Conservation (phyloP, 2,888 invertebrate species). For the Aphidoletes aphidimyza region DNA sequence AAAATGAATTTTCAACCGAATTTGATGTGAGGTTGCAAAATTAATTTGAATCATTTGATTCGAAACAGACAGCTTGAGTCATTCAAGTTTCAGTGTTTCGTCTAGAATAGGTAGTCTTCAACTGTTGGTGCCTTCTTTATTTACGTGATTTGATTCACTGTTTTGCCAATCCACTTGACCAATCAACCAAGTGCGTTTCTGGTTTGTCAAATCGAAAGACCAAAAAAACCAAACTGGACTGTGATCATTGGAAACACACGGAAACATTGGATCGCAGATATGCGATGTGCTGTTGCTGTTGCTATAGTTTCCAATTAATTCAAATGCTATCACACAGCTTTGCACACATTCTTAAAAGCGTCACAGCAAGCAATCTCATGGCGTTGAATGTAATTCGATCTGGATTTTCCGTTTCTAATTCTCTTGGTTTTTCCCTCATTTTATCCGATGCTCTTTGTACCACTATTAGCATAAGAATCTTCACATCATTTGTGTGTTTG, state of each 20-base stretch:
- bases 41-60: no score
- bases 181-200: slow-evolving; percentile 10
- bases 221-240: no score
- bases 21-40: no score
- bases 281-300: not conserved
- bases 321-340: not conserved
- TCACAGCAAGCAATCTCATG: not conserved
- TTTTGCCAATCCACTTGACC: not conserved
- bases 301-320: not conserved
- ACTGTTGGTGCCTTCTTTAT: no score
- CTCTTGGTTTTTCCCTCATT: not conserved
- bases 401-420: not conserved
- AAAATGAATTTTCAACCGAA: no score
- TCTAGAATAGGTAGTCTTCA: no score
- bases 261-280: not conserved
- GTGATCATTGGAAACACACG: not conserved
- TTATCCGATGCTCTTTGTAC: not conserved
- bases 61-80: no score
- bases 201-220: not conserved
- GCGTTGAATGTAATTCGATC: slow-evolving; percentile 3
- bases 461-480: slow-evolving; percentile 21
- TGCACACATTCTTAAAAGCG: not conserved
- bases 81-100: no score
- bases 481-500: slow-evolving; percentile 29
- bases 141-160: not conserved